Base-by-base conservation (phyloP, 53 echinoderm and acorn worm species). In the Temnopleurus reevesii region DNA sequence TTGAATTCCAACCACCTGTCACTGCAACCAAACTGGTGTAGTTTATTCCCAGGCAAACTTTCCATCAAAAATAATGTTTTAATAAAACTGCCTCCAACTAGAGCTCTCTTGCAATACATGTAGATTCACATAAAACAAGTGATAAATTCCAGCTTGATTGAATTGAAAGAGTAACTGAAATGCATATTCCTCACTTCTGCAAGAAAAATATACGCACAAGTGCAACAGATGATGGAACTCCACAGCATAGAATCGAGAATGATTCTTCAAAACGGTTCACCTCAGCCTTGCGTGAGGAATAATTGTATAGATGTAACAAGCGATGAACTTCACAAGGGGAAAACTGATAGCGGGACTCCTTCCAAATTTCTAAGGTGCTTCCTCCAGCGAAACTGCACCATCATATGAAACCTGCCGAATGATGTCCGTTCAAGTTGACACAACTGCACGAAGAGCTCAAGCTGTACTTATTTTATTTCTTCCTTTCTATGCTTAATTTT, bases 361-460 rank as follows among this genome's bases (percentile, higher is more conserved):
- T 81, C 81, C 81, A 81, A 81, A 46, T 81, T 81, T 53, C 81
- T 81, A 51, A 81, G 53, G 81, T 53, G 31, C 46, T 47, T 51
- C 46, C 53, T 45, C 31, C 0, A 25, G 28, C 29, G 27, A 81
- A 81, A 81, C 5, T 81, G 81, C 49, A 81, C 81, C 81, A 53
- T 81, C 81, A 81, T 53, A 45, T 81, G 33, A 81, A 81, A 81
- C 54, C 15, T 81, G 81, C 81, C 53, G 81, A 81, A 81, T 34
- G 63, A 63, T 33, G 63, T 17, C 63, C 63, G 26, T 17, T 81
- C 53, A 51, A 81, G 63, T 0, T 33, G 33, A n/a, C 77, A 23
- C 77, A 77, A 76, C 77, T 77, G 77, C 34, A 77, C 43, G 77
- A 77, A 77, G 77, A 77, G 34, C 63, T 63, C 10, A 18, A 33